These are phyloP conservation scores for Orestias chungarensis DNA, from an alignment of 2,797 vertebrate genomes.

Conservation along the genomic window DNA sequence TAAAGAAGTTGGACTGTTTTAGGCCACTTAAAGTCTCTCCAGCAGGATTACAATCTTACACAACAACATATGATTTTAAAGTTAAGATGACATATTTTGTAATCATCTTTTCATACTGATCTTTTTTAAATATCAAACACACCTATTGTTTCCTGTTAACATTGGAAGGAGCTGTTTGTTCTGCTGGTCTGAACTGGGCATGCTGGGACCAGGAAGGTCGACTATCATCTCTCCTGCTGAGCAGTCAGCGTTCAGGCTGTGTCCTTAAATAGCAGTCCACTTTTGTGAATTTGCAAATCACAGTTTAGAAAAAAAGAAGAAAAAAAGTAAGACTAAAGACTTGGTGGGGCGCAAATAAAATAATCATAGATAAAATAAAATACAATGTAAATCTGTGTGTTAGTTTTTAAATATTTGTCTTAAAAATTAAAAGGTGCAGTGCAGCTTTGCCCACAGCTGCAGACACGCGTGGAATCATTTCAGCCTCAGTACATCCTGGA, in stretches of 20 bases:
- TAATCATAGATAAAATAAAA: neutral
- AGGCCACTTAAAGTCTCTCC: neutral
- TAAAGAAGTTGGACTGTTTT: neutral
- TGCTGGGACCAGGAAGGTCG: conserved; percentile 2
- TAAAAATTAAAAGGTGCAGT: neutral
- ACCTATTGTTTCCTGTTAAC: neutral
- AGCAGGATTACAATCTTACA: too few relatives aligned
- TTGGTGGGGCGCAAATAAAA: neutral
- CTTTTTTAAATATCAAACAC: neutral
- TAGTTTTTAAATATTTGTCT: neutral
- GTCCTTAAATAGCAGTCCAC: conserved; percentile 2
- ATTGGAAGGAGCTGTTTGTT: neutral
- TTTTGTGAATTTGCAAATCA: neutral
- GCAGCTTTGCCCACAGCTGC: neutral
- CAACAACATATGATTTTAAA: too few relatives aligned
- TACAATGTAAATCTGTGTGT: neutral
- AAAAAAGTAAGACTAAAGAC: neutral
- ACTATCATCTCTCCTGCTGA: conserved; percentile 5
- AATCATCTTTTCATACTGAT: neutral
- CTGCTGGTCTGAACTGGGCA: conserved; percentile 2
- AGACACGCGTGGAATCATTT: neutral
- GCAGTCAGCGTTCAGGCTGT: conserved; percentile 1
- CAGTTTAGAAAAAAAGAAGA: neutral
- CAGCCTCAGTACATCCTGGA: conserved; percentile 16
- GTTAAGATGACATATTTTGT: too few relatives aligned